phyloP scores from a whole-genome alignment of 2,888 invertebrate species.

The Cristatella mucedo region DNA sequence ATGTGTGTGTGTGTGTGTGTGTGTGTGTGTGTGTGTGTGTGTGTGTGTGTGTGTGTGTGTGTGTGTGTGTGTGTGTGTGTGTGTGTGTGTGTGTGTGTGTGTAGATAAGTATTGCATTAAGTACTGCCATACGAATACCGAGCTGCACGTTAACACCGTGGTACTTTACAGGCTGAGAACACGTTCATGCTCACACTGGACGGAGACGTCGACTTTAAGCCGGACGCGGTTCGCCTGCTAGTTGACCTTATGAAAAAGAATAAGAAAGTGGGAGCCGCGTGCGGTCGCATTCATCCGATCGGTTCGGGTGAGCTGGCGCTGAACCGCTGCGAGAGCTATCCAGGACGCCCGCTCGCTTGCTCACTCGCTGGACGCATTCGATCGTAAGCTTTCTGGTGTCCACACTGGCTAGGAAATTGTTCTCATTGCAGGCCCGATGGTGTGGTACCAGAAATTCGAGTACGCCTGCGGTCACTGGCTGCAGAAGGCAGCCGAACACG shows the following conservation, averaged over 20 bases:
- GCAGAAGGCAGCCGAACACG: slow-evolving; percentile 98
- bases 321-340: too few relatives aligned
- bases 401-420: not conserved
- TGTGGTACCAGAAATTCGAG: slow-evolving; percentile 98
- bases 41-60: slow-evolving; percentile 13
- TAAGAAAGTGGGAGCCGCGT: slow-evolving; percentile 84
- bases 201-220: slow-evolving; percentile 84
- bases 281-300: slow-evolving; percentile 93
- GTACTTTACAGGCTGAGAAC: slow-evolving; percentile 53
- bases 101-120: too few relatives aligned
- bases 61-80: too few relatives aligned
- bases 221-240: slow-evolving; percentile 76
- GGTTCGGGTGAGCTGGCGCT: slow-evolving; percentile 53
- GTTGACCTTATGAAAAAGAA: slow-evolving; percentile 98
- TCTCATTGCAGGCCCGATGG: slow-evolving; percentile 62
- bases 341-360: too few relatives aligned
- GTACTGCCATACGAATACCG: too few relatives aligned
- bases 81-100: too few relatives aligned
- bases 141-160: too few relatives aligned
- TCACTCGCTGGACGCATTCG: not conserved
- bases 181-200: slow-evolving; percentile 84
- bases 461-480: slow-evolving; percentile 99
- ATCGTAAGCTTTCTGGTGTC: not conserved
- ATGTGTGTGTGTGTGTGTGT: slow-evolving; percentile 12
- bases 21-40: slow-evolving; percentile 13